Base-by-base conservation (phyloP, 2,797 vertebrate species). In the Coregonus ussuriensis region DNA sequence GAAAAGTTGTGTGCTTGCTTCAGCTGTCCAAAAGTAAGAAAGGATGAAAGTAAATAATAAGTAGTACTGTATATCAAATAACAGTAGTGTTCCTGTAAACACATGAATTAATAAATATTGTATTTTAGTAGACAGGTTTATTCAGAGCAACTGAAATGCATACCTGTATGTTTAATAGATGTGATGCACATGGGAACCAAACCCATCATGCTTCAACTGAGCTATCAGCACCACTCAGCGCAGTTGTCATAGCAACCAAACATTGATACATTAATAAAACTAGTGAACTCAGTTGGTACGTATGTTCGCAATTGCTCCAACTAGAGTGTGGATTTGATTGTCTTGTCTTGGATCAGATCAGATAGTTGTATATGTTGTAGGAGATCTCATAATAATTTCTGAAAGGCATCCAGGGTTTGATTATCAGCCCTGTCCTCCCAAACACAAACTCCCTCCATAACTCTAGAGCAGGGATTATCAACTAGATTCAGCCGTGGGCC, bases 171-270 rank as follows among this genome's bases (percentile, higher is more conserved):
- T 47, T 47, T 47, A 47, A 9, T 9, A 47, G 41, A 47, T 47
- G 41, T 47, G 41, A 47, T 47, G 41, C 41, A 47, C 7, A 11
- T 47, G 41, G 41, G 41, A 47, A 11, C 6, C 53, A 15, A 18
- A 54, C 14, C 15, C 53, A 54, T 18, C 53, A 54, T 18, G 41
- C 41, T 47, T 47, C 41, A 47, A 47, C 41, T 47, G 53, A 54
- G 53, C 53, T 54, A 18, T 54, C 53, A 54, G 53, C 0, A 47
- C 29, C 51, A 54, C 54, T 31, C 52, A 62, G 31, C 25, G 59
- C 1, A 18, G 82, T 87, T 75, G 83, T 77, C 84, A 87, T 74
- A 71, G 13, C 83, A 85, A 84, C 89, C 87, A 90, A 89, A 87
- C 78, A 89, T 29, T 51, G 35, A 74, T 21, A 18, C 56, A 72